phyloP scores from a whole-genome alignment of 2,888 invertebrate species.

The Arenicola marina region DNA sequence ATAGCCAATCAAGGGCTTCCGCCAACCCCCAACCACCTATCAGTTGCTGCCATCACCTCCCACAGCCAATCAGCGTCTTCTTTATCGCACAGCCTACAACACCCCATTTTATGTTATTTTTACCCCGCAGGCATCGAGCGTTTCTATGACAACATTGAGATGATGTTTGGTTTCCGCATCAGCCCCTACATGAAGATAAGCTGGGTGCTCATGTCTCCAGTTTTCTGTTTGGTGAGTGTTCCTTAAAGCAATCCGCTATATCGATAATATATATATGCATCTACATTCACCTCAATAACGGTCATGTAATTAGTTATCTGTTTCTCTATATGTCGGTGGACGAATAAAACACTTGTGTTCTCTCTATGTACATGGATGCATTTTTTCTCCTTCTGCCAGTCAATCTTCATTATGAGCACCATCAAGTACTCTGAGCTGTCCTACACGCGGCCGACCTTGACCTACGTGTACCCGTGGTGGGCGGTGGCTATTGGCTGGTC shows the following conservation, averaged over 20 bases:
- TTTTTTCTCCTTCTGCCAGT: not conserved
- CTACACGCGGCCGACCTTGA: slow-evolving; percentile 41
- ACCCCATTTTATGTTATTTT: no score
- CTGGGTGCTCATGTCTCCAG: slow-evolving; percentile 67
- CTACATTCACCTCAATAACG: not conserved
- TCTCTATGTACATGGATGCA: not conserved
- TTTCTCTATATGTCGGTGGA: not conserved
- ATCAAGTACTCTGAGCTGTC: slow-evolving; percentile 53
- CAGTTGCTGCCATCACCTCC: no score
- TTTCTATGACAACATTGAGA: slow-evolving; percentile 76
- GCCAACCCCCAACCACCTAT: no score
- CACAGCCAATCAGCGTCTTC: no score
- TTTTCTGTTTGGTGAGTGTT: slow-evolving; percentile 65
- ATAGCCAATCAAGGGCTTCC: no score
- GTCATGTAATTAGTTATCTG: not conserved
- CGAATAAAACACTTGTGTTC: not conserved
- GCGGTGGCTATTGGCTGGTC: slow-evolving; percentile 54
- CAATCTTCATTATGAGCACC: slow-evolving; percentile 45
- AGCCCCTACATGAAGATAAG: slow-evolving; percentile 66
- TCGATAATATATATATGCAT: no score
- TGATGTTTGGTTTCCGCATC: slow-evolving; percentile 75
- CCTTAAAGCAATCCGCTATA: no score
- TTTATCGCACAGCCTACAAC: no score
- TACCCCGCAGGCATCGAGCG: slow-evolving; percentile 62
- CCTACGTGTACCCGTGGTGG: slow-evolving; percentile 64